Percentiles rank a stretch among this genome's conserved stretches.
phyloP scores from a whole-genome alignment of 2,888 invertebrate species.

The Rotaria socialis region DNA sequence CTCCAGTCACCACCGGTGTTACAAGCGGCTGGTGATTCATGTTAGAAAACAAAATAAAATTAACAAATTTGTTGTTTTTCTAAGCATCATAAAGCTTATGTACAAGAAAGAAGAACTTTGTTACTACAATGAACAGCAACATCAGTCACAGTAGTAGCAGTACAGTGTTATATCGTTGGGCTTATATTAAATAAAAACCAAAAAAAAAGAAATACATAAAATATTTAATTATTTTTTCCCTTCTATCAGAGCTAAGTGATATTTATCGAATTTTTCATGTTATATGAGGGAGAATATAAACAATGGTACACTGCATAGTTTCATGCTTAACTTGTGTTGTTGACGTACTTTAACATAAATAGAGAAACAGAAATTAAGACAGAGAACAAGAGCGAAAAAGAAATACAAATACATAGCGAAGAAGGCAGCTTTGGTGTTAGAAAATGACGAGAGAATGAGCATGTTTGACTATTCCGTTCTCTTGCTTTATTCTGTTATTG shows the following conservation, averaged over 20 bases:
- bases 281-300: not conserved
- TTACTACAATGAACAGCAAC: conserved; percentile 2
- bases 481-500: not conserved
- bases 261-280: not conserved
- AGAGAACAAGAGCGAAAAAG: not conserved
- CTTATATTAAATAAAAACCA: conserved; percentile 7
- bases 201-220: not conserved
- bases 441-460: not conserved
- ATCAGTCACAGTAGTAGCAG: not conserved
- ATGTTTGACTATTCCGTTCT: not conserved
- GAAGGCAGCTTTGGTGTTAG: not conserved
- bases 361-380: not conserved
- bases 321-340: not conserved
- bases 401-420: not conserved
- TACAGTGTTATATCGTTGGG: conserved; percentile 13
- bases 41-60: not conserved
- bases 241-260: not conserved
- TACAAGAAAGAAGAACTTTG: not conserved
- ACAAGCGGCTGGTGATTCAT: not conserved
- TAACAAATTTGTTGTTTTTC: not conserved
- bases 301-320: not conserved
- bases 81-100: not conserved
- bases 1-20: not conserved
- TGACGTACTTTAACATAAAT: not conserved
- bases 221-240: not conserved